A percentile compares a stretch with the other conserved stretches of the same genome.
phyloP scores from a whole-genome alignment of 2,888 invertebrate genomes.

The Kuschelorhynchus macadamiae region DNA sequence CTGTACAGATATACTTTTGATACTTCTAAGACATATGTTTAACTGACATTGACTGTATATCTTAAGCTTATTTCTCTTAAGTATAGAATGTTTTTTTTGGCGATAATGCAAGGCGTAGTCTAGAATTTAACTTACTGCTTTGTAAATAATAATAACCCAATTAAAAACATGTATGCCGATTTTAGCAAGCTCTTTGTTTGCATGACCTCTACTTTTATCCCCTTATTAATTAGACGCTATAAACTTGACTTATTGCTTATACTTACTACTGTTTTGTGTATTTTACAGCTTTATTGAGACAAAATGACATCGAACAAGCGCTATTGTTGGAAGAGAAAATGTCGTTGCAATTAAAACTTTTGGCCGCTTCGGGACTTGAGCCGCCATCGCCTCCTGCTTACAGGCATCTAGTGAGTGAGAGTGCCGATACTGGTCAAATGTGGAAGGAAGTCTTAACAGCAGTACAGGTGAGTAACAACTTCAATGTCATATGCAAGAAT shows the following conservation, averaged over 20 bases:
- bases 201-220: background rate
- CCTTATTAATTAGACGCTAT: no score
- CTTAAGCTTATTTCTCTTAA: no score
- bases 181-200: background rate
- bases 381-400: conserved; percentile 78
- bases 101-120: background rate
- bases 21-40: no score
- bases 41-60: no score
- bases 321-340: conserved; percentile 90
- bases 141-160: background rate
- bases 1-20: no score
- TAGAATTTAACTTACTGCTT: conserved; percentile 2
- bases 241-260: no score
- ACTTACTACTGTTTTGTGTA: background rate
- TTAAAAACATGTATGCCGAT: background rate
- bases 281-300: conserved; percentile 82
- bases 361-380: conserved; percentile 79
- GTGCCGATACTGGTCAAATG: conserved; percentile 82
- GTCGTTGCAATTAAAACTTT: conserved; percentile 83
- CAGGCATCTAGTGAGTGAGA: conserved; percentile 82
- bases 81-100: no score
- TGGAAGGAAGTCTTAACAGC: conserved; percentile 88
- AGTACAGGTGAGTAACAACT: conserved; percentile 76
- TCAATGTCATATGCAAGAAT: no score
- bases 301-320: conserved; percentile 91